Conservation (phyloP, 2,888 invertebrate genomes). For the Sarcophaga caerulescens region DNA sequence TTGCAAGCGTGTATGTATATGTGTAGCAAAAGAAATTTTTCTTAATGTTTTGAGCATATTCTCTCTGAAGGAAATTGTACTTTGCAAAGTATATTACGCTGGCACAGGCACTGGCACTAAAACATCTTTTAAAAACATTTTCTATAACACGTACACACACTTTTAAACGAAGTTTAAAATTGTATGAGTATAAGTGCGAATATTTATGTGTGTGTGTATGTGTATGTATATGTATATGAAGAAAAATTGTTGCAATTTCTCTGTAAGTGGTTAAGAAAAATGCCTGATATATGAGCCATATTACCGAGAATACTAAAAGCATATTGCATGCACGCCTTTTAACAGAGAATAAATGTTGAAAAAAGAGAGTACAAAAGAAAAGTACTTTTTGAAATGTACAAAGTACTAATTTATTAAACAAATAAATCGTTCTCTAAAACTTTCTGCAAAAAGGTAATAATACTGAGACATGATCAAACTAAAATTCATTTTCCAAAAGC, state of each 20-base stretch:
- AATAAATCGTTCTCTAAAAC: too few relatives aligned
- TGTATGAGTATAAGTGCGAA: too few relatives aligned
- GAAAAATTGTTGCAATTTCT: constrained; percentile 27
- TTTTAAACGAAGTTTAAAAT: neutral
- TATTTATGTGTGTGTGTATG: too few relatives aligned
- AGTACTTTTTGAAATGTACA: too few relatives aligned
- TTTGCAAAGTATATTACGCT: neutral
- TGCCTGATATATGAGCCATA: constrained; percentile 17
- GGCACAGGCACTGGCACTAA: neutral
- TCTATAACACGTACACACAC: neutral
- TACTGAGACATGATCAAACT: too few relatives aligned
- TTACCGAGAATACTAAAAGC: neutral
- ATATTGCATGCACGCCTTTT: neutral
- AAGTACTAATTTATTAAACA: too few relatives aligned
- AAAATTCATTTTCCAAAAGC: too few relatives aligned
- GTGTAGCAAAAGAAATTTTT: neutral
- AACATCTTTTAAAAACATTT: constrained; percentile 21
- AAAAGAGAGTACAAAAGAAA: too few relatives aligned
- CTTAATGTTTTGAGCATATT: neutral
- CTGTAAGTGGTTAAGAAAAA: constrained; percentile 10
- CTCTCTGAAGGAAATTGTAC: neutral
- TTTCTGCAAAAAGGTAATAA: too few relatives aligned
- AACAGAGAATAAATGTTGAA: too few relatives aligned
- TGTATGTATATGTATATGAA: neutral
- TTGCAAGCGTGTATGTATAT: neutral